A percentile compares a stretch with the other conserved stretches of the same genome.
phyloP scores from a whole-genome alignment of 1,140 invertebrate species.

The Anthonomus grandis region DNA sequence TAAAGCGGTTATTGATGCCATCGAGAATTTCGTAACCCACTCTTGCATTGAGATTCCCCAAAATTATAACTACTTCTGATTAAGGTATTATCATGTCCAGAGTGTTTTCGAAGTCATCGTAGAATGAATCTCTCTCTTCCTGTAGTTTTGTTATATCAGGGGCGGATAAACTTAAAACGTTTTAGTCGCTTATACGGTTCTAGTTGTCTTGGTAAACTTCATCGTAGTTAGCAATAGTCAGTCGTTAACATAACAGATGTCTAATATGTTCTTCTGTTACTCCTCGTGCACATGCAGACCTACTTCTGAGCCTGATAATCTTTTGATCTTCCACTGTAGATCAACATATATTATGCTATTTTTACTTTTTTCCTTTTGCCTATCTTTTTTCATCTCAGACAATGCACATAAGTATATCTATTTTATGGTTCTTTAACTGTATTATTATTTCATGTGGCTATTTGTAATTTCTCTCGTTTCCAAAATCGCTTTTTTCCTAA shows the following conservation, averaged over 20 bases:
- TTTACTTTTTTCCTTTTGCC: constrained; percentile 15
- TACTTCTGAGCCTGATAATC: constrained; percentile 14
- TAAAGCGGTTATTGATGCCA: constrained; percentile 9
- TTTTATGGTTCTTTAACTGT: constrained; percentile 5
- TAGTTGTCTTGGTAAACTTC: not conserved
- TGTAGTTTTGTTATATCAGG: constrained; percentile 17
- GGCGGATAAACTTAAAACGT: constrained; percentile 19
- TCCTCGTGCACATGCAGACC: constrained; percentile 23
- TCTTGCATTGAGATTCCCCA: constrained; percentile 18
- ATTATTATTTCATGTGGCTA: not conserved
- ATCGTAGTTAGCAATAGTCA: constrained; percentile 9
- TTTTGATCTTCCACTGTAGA: constrained; percentile 23
- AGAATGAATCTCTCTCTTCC: constrained; percentile 18
- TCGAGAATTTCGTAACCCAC: constrained; percentile 11
- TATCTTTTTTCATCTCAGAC: constrained; percentile 22
- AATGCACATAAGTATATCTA: constrained; percentile 14
- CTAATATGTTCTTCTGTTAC: constrained; percentile 15
- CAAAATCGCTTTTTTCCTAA: too few species aligned
- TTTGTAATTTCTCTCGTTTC: too few species aligned
- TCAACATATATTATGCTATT: constrained; percentile 16
- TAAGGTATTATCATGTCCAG: constrained; percentile 7
- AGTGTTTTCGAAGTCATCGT: constrained; percentile 2
- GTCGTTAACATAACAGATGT: constrained; percentile 15
- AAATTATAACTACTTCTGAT: constrained; percentile 12
- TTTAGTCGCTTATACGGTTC: too few species aligned